A percentile compares a stretch with the other conserved stretches of the same genome.
Conservation (phyloP, 1,140 invertebrate species). For the Listronotus oregonensis region DNA sequence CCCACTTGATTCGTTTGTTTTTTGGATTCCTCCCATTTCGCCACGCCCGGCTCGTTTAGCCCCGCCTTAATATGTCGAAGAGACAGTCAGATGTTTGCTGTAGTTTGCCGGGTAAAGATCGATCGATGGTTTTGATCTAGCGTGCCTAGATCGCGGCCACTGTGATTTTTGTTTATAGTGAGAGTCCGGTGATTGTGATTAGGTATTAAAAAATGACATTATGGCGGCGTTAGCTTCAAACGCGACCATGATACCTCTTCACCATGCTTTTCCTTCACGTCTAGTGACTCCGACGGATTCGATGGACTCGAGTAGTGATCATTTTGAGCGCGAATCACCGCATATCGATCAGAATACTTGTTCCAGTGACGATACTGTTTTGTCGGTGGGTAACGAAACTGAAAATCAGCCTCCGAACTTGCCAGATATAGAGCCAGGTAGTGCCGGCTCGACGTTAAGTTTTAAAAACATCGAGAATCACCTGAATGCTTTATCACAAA, state of each 20-base stretch:
- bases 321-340: constrained; percentile 48
- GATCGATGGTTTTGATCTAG: constrained; percentile 35
- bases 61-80: constrained; percentile 45
- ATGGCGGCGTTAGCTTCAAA: constrained; percentile 53
- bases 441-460: constrained; percentile 50
- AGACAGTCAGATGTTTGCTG: constrained; percentile 50
- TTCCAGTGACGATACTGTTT: constrained; percentile 68
- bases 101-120: constrained; percentile 50
- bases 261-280: constrained; percentile 42
- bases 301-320: constrained; percentile 53
- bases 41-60: constrained; percentile 23
- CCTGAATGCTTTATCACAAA: constrained; percentile 63
- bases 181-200: constrained; percentile 15
- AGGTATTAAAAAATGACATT: constrained; percentile 28
- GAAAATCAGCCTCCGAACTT: constrained; percentile 45
- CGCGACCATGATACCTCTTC: constrained; percentile 39
- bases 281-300: constrained; percentile 51
- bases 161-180: constrained; percentile 7
- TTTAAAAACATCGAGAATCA: constrained; percentile 67
- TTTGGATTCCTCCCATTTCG: constrained; percentile 26
- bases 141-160: constrained; percentile 6
- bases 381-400: constrained; percentile 69
- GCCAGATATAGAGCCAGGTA: constrained; percentile 42
- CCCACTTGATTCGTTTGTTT: constrained; percentile 39
- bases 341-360: constrained; percentile 59